Conservation (phyloP, 2,113 vertebrate genomes). For the Stictonetta naevosa region DNA sequence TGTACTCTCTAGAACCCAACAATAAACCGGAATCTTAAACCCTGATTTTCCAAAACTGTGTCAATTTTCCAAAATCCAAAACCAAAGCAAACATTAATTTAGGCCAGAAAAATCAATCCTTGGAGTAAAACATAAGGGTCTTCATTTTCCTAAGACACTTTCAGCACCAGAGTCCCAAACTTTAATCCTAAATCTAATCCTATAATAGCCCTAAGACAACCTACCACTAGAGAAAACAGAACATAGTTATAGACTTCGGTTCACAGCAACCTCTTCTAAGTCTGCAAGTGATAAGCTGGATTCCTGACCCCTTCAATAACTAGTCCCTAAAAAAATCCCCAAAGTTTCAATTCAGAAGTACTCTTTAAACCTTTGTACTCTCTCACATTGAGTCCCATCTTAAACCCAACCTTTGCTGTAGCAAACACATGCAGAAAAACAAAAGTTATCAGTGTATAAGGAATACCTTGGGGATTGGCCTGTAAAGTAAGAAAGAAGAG, state of each 20-base stretch:
- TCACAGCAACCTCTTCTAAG: not conserved
- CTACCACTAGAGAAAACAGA: not conserved
- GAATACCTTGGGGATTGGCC: not conserved
- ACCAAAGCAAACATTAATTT: not conserved
- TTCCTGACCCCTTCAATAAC: not conserved
- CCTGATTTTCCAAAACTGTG: not conserved
- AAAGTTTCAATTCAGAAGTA: not conserved
- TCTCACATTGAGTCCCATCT: not conserved
- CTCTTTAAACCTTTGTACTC: not conserved
- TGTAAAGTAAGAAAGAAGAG: not conserved
- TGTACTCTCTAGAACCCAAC: not conserved
- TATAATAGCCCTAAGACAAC: not conserved
- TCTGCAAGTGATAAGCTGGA: not conserved
- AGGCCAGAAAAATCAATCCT: not conserved
- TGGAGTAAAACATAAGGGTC: not conserved
- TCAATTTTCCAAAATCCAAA: not conserved
- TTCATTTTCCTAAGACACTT: not conserved
- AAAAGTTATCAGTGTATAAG: not conserved
- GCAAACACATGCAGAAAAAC: not conserved
- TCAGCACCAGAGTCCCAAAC: not conserved
- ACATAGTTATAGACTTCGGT: not conserved
- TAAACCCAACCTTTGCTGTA: not conserved
- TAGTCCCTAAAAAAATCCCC: not conserved
- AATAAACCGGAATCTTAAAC: not conserved
- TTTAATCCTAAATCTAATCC: not conserved